Evolutionary conservation across 1,140 invertebrate genomes (phyloP).

Genomic region (Luehdorfia chinensis): DNA sequence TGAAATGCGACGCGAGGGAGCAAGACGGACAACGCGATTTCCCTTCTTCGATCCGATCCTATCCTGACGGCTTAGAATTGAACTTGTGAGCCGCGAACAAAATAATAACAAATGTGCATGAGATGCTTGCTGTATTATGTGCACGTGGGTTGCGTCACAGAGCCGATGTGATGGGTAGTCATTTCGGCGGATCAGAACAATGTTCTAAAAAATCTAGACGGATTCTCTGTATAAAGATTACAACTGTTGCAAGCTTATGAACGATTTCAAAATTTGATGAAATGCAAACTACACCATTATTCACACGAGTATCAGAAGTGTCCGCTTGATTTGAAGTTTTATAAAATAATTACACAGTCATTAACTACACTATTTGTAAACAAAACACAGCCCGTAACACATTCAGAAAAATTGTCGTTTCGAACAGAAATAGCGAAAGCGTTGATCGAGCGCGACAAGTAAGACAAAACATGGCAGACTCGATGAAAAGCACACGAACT

Average conservation of each 20-base stretch:
- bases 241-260: slow-evolving; percentile 45
- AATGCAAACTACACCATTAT: slow-evolving; percentile 65
- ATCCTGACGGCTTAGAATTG: slow-evolving; percentile 67
- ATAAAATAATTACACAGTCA: slow-evolving; percentile 53
- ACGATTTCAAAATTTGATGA: slow-evolving; percentile 65
- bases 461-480: slow-evolving; percentile 78
- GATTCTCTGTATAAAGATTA: slow-evolving; percentile 43
- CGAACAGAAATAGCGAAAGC: slow-evolving; percentile 66
- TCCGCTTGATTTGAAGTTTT: slow-evolving; percentile 46
- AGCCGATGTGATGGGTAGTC: slow-evolving; percentile 31
- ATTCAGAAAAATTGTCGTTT: slow-evolving; percentile 70
- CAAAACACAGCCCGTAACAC: slow-evolving; percentile 70
- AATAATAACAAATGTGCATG: slow-evolving; percentile 81
- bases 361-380: slow-evolving; percentile 72
- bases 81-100: slow-evolving; percentile 77
- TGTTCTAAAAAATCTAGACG: slow-evolving; percentile 40
- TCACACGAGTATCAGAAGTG: slow-evolving; percentile 54
- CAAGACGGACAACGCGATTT: slow-evolving; percentile 57
- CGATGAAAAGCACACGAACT: slow-evolving; percentile 63
- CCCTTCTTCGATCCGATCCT: slow-evolving; percentile 62
- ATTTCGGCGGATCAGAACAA: slow-evolving; percentile 26
- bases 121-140: slow-evolving; percentile 72
- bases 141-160: slow-evolving; percentile 73
- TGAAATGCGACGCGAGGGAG: slow-evolving; percentile 46
- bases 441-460: slow-evolving; percentile 76